Base-by-base conservation (phyloP, 2,797 vertebrate species). In the Ceryle rudis region DNA sequence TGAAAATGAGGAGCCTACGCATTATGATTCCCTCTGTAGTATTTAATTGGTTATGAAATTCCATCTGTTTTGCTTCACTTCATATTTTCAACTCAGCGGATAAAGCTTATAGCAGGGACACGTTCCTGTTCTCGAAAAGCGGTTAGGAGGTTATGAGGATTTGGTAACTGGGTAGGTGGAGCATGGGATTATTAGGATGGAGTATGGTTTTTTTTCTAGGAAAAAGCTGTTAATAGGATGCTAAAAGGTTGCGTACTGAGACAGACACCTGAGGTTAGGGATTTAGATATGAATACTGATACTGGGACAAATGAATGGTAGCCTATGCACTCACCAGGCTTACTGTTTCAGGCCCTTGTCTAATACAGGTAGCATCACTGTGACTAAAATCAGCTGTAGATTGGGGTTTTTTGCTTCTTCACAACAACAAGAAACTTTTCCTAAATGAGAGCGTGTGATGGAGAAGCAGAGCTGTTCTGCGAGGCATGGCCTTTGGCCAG, bases 21-120 rank as follows among this genome's bases (percentile, higher is more conserved):
- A 62, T 75, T 88, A 49, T 3, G 14, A 39, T 91, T 90, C 35
- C 54, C 79, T 81, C 64, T 86, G 55, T 75, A 70, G 54, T 51
- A 93, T 93, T 61, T 84, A 96, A 90, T 94, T 91, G 75, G 89
- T 93, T 95, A 70, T 84, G 91, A 94, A 93, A 95, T 89, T 96
- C 91, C 85, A 94, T 87, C 89, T 96, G 80, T 77, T 96, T 95
- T 92, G 52, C 83, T 95, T 96, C 91, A 84, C 70, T 95, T 94
- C 4, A 0, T 75, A 58, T 93, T 96, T 97, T 81, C 82, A 89
- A 26, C 70, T 90, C 3, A 0, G 42, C 46, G 81, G 58, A 86
- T 86, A 86, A 86, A 95, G 52, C 69, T 86, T 61, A 41, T 74
- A 83, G 49, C 72, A 86, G 58, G 77, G 77, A 88, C 78, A 88